Evolutionary conservation across 2,797 vertebrate species (phyloP).

Genomic region (Mormyrus proboscirostris): DNA sequence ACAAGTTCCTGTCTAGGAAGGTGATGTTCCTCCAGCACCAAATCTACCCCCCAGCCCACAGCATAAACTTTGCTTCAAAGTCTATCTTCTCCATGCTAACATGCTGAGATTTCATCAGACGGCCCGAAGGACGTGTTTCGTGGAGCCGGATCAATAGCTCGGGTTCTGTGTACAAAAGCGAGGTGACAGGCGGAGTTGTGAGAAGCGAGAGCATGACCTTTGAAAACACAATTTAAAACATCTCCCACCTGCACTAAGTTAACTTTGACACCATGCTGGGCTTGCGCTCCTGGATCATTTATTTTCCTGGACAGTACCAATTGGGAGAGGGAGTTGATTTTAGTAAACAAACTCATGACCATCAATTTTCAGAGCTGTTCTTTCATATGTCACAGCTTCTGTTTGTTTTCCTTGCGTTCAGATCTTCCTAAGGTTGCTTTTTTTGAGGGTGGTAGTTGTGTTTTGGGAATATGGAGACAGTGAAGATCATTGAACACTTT

Average conservation of each 20-base stretch:
- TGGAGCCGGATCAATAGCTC: constrained; percentile 58
- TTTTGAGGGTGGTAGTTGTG: not conserved
- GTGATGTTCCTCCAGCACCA: constrained; percentile 46
- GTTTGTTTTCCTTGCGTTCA: not conserved
- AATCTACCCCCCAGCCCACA: constrained; percentile 36
- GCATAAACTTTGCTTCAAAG: constrained; percentile 49
- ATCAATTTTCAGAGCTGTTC: constrained; percentile 40
- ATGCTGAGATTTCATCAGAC: constrained; percentile 51
- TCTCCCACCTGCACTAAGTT: constrained; percentile 57
- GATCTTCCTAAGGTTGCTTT: constrained; percentile 8
- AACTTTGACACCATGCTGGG: constrained; percentile 57
- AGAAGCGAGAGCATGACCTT: constrained; percentile 67
- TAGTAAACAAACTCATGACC: constrained; percentile 43
- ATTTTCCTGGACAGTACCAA: constrained; percentile 66
- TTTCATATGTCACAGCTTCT: not conserved
- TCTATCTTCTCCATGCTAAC: constrained; percentile 35
- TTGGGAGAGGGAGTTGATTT: constrained; percentile 46
- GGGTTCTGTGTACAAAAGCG: constrained; percentile 60
- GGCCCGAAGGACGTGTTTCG: constrained; percentile 49
- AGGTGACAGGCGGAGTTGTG: constrained; percentile 58
- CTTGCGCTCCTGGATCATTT: constrained; percentile 58
- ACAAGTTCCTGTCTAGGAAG: constrained; percentile 53
- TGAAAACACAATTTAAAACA: constrained; percentile 64
- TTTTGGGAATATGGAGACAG: constrained; percentile 29
- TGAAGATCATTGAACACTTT: constrained; percentile 36